Conservation (phyloP, 2,113 vertebrate species). For the Parotia lawesii region DNA sequence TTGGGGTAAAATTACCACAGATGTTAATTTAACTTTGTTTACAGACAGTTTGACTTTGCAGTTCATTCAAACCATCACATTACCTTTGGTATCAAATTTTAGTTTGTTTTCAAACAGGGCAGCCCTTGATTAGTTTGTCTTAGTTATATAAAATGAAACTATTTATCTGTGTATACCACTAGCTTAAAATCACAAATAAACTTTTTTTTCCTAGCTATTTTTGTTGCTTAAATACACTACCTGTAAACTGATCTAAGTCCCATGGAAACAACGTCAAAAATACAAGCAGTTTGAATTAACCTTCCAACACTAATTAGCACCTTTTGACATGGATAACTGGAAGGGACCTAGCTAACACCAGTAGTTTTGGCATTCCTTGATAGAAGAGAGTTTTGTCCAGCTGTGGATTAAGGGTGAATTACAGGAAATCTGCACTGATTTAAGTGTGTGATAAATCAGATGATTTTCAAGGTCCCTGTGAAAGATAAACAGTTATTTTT, state of each 20-base stretch:
- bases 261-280: background rate
- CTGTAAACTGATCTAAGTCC: background rate
- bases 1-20: background rate
- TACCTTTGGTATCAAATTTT: background rate
- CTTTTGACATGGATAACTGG: background rate
- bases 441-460: background rate
- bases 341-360: background rate
- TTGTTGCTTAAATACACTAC: background rate
- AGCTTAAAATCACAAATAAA: background rate
- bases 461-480: background rate
- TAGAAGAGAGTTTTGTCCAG: background rate
- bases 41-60: background rate
- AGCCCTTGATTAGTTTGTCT: background rate
- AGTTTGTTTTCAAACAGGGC: background rate
- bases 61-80: background rate
- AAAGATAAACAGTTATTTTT: conserved; percentile 46
- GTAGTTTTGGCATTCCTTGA: background rate
- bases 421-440: conserved; percentile 36
- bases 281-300: background rate
- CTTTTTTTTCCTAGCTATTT: background rate
- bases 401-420: conserved; percentile 5
- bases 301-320: background rate
- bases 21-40: background rate
- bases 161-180: background rate
- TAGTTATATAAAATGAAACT: background rate